Evolutionary conservation across 2,797 vertebrate species (phyloP).

Genomic region (Philypnodon macrostomus): DNA sequence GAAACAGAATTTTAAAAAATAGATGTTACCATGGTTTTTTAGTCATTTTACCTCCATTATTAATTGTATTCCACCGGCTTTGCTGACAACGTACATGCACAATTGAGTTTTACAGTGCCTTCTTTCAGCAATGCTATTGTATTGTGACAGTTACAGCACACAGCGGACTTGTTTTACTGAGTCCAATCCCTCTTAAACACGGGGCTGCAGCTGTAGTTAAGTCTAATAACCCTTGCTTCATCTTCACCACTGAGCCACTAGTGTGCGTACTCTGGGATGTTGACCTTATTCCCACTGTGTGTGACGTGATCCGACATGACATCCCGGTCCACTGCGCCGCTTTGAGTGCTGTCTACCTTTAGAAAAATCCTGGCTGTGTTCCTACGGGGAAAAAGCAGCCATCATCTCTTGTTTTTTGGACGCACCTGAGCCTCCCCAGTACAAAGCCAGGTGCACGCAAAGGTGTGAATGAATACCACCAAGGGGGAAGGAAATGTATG

Average conservation of each 20-base stretch:
- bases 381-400: constrained; percentile 31
- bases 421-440: constrained; percentile 18
- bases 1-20: too few relatives aligned
- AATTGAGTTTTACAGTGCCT: too few relatives aligned
- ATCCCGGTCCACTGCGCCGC: constrained; percentile 51
- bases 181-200: constrained; percentile 13
- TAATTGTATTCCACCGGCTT: too few relatives aligned
- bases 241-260: constrained; percentile 31
- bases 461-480: constrained; percentile 35
- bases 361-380: constrained; percentile 31
- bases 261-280: constrained; percentile 24
- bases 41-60: too few relatives aligned
- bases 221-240: constrained; percentile 25
- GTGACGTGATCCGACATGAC: constrained; percentile 73
- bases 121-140: too few relatives aligned
- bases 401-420: constrained; percentile 47
- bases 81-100: too few relatives aligned
- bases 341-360: constrained; percentile 49
- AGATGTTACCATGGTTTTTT: too few relatives aligned
- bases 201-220: constrained; percentile 20
- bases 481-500: constrained; percentile 27
- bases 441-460: constrained; percentile 17
- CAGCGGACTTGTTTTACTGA: background rate
- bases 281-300: constrained; percentile 63
- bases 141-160: constrained; percentile 4